A percentile compares a stretch with the other conserved stretches of the same genome.
Conservation (phyloP, 2,888 invertebrate species). For the Belgica antarctica region DNA sequence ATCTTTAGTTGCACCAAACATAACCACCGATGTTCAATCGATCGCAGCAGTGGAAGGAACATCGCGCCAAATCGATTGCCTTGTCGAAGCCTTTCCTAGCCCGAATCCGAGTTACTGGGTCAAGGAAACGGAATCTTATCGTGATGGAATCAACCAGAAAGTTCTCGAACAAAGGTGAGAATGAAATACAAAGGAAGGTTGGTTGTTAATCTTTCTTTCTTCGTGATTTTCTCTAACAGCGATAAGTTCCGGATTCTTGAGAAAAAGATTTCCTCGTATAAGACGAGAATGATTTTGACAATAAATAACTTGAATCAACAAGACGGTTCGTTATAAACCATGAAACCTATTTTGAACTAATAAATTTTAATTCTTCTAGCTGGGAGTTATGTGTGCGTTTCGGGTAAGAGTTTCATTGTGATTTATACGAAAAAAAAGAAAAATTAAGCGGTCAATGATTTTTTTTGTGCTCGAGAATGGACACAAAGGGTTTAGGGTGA, state of each 20-base stretch:
- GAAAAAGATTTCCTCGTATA: slow-evolving; percentile 61
- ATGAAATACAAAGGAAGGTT: too few species aligned
- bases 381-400: slow-evolving; percentile 18
- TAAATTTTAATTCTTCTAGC: too few species aligned
- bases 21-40: not conserved
- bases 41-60: not conserved
- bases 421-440: too few species aligned
- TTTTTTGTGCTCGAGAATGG: too few species aligned
- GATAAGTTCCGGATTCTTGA: slow-evolving; percentile 53
- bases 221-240: slow-evolving; percentile 10
- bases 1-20: slow-evolving; percentile 18
- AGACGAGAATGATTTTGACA: slow-evolving; percentile 62
- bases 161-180: slow-evolving; percentile 16
- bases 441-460: too few species aligned
- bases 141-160: not conserved
- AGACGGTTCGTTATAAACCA: too few species aligned
- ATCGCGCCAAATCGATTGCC: slow-evolving; percentile 4
- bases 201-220: not conserved
- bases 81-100: slow-evolving; percentile 15
- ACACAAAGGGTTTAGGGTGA: too few species aligned
- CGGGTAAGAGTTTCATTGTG: not conserved
- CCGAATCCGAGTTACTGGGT: slow-evolving; percentile 13
- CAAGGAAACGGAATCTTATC: not conserved
- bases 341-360: too few species aligned
- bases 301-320: slow-evolving; percentile 59